Conservation (phyloP, 2,888 invertebrate genomes). For the Acronicta psi region DNA sequence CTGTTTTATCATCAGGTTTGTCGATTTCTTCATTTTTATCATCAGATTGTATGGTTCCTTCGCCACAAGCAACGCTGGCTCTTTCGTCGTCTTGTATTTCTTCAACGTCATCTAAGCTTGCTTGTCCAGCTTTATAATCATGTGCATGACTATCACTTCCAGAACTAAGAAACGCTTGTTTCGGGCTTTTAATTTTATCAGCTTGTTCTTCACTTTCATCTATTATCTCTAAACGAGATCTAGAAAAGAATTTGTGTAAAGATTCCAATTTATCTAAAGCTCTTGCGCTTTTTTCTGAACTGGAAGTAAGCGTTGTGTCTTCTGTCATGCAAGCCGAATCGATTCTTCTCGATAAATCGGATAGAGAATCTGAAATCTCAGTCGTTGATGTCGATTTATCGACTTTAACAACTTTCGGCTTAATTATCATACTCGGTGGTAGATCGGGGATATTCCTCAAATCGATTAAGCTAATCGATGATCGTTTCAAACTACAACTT, state of each 20-base stretch:
- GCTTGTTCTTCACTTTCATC: conserved; percentile 82
- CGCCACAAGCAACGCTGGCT: conserved; percentile 33
- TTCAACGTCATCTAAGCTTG: conserved; percentile 83
- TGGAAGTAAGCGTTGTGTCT: conserved; percentile 73
- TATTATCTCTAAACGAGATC: conserved; percentile 83
- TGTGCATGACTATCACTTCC: conserved; percentile 27
- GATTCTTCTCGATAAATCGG: conserved; percentile 74
- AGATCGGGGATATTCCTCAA: conserved; percentile 82
- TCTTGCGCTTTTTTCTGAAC: conserved; percentile 76
- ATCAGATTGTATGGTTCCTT: conserved; percentile 6
- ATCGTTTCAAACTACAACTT: conserved; percentile 71
- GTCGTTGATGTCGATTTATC: conserved; percentile 84
- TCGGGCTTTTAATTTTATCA: conserved; percentile 60
- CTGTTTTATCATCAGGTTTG: conserved; percentile 15
- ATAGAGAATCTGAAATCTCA: conserved; percentile 79
- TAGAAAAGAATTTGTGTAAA: conserved; percentile 81
- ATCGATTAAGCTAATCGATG: conserved; percentile 82
- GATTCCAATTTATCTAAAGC: conserved; percentile 83
- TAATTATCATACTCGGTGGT: conserved; percentile 81
- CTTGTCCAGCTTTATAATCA: conserved; percentile 72
- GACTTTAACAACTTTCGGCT: conserved; percentile 77
- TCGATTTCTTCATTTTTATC: conserved; percentile 10
- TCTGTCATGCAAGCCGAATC: conserved; percentile 83
- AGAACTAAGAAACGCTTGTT: conserved; percentile 34
- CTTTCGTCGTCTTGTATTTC: conserved; percentile 77